phyloP scores from a whole-genome alignment of 2,888 invertebrate species.

The Dynastes tityus region DNA sequence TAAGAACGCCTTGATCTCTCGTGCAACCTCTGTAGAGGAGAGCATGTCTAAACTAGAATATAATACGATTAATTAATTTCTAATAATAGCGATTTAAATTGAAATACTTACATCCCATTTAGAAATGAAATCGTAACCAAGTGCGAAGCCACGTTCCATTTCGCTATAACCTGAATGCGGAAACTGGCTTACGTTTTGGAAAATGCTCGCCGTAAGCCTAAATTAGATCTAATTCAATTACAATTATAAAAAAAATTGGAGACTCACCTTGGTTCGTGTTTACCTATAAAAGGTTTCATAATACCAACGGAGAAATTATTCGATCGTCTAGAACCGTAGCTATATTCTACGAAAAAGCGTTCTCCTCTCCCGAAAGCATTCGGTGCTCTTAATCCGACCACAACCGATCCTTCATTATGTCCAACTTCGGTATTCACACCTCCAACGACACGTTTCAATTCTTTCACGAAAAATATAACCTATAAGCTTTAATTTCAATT shows the following conservation, averaged over 20 bases:
- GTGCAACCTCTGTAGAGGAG: conserved; percentile 91
- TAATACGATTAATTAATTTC: background rate
- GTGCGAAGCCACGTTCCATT: conserved; percentile 82
- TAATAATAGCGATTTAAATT: background rate
- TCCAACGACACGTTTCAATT: conserved; percentile 86
- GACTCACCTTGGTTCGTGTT: conserved; percentile 77
- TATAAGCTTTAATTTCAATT: conserved; percentile 62
- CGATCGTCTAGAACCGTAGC: conserved; percentile 87
- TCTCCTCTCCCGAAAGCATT: conserved; percentile 94
- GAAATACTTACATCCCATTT: conserved; percentile 72
- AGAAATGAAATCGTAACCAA: conserved; percentile 83
- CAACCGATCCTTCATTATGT: conserved; percentile 91
- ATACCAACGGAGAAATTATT: conserved; percentile 86
- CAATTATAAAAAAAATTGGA: background rate
- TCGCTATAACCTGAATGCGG: conserved; percentile 89
- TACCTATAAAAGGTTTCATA: conserved; percentile 88
- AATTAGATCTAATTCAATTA: background rate
- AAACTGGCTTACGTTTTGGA: conserved; percentile 84
- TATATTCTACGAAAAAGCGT: conserved; percentile 83
- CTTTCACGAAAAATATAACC: conserved; percentile 91
- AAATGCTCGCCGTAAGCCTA: conserved; percentile 82
- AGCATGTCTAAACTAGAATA: conserved; percentile 74
- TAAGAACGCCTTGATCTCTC: conserved; percentile 83
- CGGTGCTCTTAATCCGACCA: conserved; percentile 82
- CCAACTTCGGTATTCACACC: conserved; percentile 91